phyloP scores from a whole-genome alignment of 1,140 invertebrate genomes.

The Halictus rubicundus region DNA sequence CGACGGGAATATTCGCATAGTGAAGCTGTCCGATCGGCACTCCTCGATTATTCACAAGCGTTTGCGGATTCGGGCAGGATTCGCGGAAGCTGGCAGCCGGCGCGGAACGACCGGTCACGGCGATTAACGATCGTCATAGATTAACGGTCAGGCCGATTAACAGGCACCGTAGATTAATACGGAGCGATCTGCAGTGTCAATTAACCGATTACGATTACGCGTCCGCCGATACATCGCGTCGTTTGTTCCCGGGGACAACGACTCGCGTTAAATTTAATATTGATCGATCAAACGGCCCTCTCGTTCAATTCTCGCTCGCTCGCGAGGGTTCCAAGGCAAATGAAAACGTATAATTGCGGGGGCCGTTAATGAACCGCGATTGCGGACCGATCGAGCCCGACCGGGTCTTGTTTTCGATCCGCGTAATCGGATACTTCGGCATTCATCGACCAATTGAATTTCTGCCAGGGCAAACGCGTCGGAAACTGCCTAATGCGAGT shows the following conservation, averaged over 20 bases:
- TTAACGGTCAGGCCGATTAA: not conserved
- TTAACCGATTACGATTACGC: constrained; percentile 36
- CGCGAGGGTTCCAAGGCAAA: constrained; percentile 20
- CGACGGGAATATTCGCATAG: not conserved
- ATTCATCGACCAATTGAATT: constrained; percentile 36
- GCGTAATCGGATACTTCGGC: not conserved
- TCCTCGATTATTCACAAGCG: not conserved
- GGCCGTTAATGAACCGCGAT: not conserved
- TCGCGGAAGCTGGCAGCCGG: not conserved
- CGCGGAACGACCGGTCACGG: not conserved
- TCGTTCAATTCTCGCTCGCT: no score
- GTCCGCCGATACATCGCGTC: constrained; percentile 13
- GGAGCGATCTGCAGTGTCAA: constrained; percentile 13
- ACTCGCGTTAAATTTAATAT: not conserved
- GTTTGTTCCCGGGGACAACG: constrained; percentile 15
- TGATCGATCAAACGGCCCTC: not conserved
- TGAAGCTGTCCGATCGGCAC: not conserved
- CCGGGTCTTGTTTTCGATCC: not conserved
- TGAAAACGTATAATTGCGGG: not conserved
- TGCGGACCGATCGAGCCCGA: not conserved
- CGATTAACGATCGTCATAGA: not conserved
- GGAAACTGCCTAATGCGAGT: no score
- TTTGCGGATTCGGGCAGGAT: not conserved
- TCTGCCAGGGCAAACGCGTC: constrained; percentile 19
- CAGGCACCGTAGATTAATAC: constrained; percentile 20